Evolutionary conservation across 2,797 vertebrate genomes (phyloP).

Genomic region (Sebastes nivosus): DNA sequence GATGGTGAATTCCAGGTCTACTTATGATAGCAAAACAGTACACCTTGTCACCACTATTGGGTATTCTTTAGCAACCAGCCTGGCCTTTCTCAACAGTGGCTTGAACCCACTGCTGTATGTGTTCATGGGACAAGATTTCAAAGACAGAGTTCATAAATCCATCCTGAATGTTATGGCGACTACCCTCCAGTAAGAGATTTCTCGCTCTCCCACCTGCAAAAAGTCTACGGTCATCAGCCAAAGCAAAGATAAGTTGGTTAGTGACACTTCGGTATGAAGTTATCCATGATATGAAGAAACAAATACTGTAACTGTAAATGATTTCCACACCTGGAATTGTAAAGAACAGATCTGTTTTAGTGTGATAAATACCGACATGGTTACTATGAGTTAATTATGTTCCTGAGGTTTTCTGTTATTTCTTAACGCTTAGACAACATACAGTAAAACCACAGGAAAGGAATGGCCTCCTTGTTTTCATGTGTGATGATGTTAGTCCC

Average conservation of each 20-base stretch:
- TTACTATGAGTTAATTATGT: too few species aligned
- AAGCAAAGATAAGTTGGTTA: conserved; percentile 81
- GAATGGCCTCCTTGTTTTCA: too few species aligned
- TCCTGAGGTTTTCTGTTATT: too few species aligned
- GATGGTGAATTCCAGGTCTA: conserved; percentile 76
- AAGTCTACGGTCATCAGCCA: conserved; percentile 76
- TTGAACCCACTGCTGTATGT: conserved; percentile 87
- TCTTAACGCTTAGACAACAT: too few species aligned
- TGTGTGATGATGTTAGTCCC: too few species aligned
- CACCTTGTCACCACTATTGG: conserved; percentile 64
- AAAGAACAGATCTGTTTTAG: too few species aligned
- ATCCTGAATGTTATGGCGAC: conserved; percentile 83
- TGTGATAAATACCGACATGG: too few species aligned
- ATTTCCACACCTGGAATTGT: background rate
- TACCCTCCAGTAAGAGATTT: conserved; percentile 83
- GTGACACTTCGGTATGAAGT: conserved; percentile 55
- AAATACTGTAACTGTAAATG: conserved; percentile 40
- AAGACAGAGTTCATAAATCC: conserved; percentile 83
- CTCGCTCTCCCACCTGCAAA: conserved; percentile 79
- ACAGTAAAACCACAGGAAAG: too few species aligned
- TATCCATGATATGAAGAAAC: background rate
- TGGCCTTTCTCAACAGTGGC: conserved; percentile 86
- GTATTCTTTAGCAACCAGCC: conserved; percentile 75
- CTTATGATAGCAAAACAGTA: conserved; percentile 56
- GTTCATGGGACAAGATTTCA: conserved; percentile 86